Evolutionary conservation across 2,888 invertebrate species (phyloP).

Genomic region (Cordylochernes scorpioides): DNA sequence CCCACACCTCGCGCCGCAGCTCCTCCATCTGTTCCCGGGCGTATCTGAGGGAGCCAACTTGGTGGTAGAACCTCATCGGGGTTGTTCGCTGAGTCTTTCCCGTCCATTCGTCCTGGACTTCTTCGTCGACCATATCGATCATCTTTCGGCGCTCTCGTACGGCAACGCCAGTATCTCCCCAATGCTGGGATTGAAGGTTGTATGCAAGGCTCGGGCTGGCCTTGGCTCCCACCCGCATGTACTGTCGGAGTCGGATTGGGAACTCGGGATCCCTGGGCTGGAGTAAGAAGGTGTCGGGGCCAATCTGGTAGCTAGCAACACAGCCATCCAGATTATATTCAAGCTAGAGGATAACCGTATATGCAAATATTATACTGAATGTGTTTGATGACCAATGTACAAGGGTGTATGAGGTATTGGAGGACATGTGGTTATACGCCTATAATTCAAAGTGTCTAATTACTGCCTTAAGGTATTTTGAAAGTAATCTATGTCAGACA

Average conservation of each 20-base stretch:
- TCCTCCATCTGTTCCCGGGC: constrained; percentile 43
- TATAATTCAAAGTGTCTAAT: no score
- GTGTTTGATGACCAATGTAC: no score
- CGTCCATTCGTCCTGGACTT: constrained; percentile 66
- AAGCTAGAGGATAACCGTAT: no score
- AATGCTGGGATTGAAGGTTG: constrained; percentile 14
- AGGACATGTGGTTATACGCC: no score
- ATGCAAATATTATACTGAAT: no score
- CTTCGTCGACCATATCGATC: constrained; percentile 86
- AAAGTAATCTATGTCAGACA: no score
- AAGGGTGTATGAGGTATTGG: no score
- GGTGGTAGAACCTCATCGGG: constrained; percentile 47
- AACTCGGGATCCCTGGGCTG: constrained; percentile 79
- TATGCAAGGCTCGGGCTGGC: constrained; percentile 15
- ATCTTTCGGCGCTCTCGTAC: constrained; percentile 68
- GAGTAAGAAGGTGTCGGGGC: constrained; percentile 80
- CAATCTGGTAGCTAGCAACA: constrained; percentile 54
- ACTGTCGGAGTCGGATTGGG: constrained; percentile 64
- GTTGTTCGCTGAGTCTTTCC: constrained; percentile 11
- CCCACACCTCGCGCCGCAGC: constrained; percentile 10
- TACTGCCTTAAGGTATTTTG: no score
- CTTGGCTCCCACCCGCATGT: constrained; percentile 37
- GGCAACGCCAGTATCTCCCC: constrained; percentile 23
- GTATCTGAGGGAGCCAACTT: constrained; percentile 50
- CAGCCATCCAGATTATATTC: no score